Evolutionary conservation across 2,888 invertebrate species (phyloP), one percentile per base, ranked within the genome.

Genomic region (Rhagonycha lutea): DNA sequence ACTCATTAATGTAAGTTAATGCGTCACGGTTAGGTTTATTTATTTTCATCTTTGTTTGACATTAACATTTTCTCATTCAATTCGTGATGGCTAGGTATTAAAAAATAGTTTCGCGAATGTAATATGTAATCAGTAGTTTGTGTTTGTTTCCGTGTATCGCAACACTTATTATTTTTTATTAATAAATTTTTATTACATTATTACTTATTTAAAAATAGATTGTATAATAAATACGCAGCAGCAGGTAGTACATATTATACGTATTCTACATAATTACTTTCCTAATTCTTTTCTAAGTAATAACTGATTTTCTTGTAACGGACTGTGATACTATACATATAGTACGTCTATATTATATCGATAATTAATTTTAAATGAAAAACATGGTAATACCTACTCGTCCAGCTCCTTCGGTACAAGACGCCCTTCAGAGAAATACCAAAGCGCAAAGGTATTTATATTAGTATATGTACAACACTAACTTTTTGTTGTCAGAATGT

Each of bases 331-430:
- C 7, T n/a, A n/a, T n/a, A 47, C 12, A 0, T 32, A 32, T 4
- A 0, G 2, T 18, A 18, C 18, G 18, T 18, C 2, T 18, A 18
- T 18, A n/a, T n/a, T 32, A 32, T n/a, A 47, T n/a, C 32, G n/a
- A 47, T 7, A 47, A n/a, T n/a, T 61, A 67, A 68, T 71, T 76
- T 74, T 79, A 75, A 60, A 82, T 82, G 82, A 81, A 80, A 74
- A 80, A 74, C 70, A 81, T 81, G 81, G 78, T 75, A 69, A 74
- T 81, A 72, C 81, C 82, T 10, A 78, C 78, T 28, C 78, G 81
- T 72, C 80, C 81, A 77, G 81, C 81, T 70, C 81, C 81, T 77
- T 76, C 81, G 2, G 68, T 80, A 12, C 79, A 81, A 74, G 81
- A 81, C 68, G 80, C 82, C 74, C 77, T 79, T 70, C 75, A 72